Evolutionary conservation across 2,888 invertebrate genomes (phyloP), one percentile per base, ranked within the genome.

Genomic region (Andrena marginata): DNA sequence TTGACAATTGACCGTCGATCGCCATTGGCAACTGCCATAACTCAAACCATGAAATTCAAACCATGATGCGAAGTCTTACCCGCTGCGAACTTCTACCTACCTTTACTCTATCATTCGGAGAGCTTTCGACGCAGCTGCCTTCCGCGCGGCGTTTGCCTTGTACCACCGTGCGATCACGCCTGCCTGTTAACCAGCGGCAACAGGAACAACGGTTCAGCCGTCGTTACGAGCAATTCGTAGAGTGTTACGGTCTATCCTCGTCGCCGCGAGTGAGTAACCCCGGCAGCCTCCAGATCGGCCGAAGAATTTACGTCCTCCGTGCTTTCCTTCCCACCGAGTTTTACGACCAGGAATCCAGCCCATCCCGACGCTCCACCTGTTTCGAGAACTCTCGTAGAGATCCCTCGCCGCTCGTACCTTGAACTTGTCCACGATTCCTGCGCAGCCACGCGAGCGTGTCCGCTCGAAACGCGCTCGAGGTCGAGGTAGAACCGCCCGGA

Each of bases 231-330:
- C 54, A 48, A 76, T 76, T 63, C 70, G 42, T 54, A 72, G 65
- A 42, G 31, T 62, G 31, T 78, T 79, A 71, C 79, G 79, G 62
- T 62, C 56, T 56, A 20, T 56, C 42, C 56, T 60, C 67, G 31
- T 35, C 67, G 65, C 73, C 54, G 68, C 80, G 60, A 73, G 63
- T 29, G 71, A 80, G 67, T 63, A 77, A 77, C 68, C 62, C n/a
- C 31, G 23, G n/a, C 35, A 13, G 48, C 33, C 10, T 33, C 29
- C 42, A 1, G 77, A 71, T 20, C 48, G 54, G 64, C 60, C 49
- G 60, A 35, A 65, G 60, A 60, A 70, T 62, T 51, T 51, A 6
- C 23, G 35, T 10, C 13, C 16, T 33, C 31, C 13, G 33, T 8
- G 59, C 35, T 29, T 49, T 31, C 16, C 62, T 51, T 33, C 68